Evolutionary conservation across 2,888 invertebrate species (phyloP).

Genomic region (Drosophila nr. fundita): DNA sequence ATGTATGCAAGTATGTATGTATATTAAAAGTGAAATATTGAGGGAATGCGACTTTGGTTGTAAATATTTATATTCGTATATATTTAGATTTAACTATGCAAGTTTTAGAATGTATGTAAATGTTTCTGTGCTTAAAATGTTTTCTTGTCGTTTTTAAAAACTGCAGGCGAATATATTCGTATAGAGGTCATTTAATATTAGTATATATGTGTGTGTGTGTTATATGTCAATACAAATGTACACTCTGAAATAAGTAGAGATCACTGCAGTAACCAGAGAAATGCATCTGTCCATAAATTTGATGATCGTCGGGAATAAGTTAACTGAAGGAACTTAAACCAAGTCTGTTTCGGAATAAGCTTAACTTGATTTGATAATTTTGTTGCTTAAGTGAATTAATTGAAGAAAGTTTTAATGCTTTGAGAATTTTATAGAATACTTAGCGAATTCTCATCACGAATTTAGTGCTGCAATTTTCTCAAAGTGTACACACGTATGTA

Average conservation of each 20-base stretch:
- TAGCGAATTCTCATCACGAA: not conserved
- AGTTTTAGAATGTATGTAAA: slow-evolving; percentile 10
- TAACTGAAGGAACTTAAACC: not conserved
- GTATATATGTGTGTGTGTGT: slow-evolving; percentile 6
- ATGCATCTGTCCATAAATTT: not conserved
- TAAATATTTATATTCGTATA: slow-evolving; percentile 42
- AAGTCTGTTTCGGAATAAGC: not conserved
- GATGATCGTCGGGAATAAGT: not conserved
- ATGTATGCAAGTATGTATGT: slow-evolving; percentile 35
- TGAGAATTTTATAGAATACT: not conserved
- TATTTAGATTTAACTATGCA: slow-evolving; percentile 15
- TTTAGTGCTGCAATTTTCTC: not conserved
- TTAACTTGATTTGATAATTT: not conserved
- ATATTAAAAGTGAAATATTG: slow-evolving; percentile 16
- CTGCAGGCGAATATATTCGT: slow-evolving; percentile 61
- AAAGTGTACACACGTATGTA: not conserved
- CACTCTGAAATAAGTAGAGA: not conserved
- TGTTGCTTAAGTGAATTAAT: not conserved
- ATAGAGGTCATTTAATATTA: slow-evolving; percentile 43
- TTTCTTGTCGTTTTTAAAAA: slow-evolving; percentile 44
- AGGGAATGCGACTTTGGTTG: slow-evolving; percentile 30
- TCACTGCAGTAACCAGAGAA: not conserved
- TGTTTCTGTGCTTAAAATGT: slow-evolving; percentile 38
- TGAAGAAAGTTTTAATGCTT: not conserved
- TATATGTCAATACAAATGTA: slow-evolving; percentile 11